Conservation (phyloP, 1,140 invertebrate species). For the Cyrtorhinus lividipennis region DNA sequence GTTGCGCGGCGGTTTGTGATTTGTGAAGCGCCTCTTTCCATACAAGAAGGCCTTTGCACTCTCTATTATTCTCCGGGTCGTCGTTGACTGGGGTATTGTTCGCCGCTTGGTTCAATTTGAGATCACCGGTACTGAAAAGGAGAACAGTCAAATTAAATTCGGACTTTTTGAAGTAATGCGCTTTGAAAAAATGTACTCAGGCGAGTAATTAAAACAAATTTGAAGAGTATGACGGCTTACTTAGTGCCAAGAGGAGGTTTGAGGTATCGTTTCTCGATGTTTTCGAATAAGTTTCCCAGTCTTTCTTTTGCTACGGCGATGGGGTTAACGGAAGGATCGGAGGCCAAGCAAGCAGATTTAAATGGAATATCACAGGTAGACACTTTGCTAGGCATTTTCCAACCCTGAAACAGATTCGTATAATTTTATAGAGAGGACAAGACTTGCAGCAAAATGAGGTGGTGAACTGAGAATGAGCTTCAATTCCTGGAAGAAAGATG, state of each 20-base stretch:
- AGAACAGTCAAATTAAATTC: background rate
- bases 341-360: constrained; percentile 35
- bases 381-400: constrained; percentile 55
- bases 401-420: constrained; percentile 40
- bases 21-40: constrained; percentile 79
- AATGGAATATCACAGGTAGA: constrained; percentile 41
- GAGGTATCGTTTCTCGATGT: constrained; percentile 82
- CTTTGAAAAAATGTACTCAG: no score
- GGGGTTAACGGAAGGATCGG: constrained; percentile 39
- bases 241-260: constrained; percentile 70
- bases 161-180: no score
- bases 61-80: constrained; percentile 6
- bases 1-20: constrained; percentile 70
- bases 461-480: no score
- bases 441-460: no score
- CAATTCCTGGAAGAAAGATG: background rate
- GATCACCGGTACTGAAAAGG: constrained; percentile 16
- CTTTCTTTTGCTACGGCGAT: constrained; percentile 58
- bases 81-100: constrained; percentile 16
- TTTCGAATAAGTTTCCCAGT: constrained; percentile 67
- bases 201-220: no score
- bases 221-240: no score
- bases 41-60: constrained; percentile 50
- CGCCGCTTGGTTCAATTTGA: constrained; percentile 21
- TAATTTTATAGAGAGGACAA: background rate